These are phyloP conservation scores for Brachyrhaphis roseni DNA, from an alignment of 2,797 vertebrate species.

Conservation along the genomic window DNA sequence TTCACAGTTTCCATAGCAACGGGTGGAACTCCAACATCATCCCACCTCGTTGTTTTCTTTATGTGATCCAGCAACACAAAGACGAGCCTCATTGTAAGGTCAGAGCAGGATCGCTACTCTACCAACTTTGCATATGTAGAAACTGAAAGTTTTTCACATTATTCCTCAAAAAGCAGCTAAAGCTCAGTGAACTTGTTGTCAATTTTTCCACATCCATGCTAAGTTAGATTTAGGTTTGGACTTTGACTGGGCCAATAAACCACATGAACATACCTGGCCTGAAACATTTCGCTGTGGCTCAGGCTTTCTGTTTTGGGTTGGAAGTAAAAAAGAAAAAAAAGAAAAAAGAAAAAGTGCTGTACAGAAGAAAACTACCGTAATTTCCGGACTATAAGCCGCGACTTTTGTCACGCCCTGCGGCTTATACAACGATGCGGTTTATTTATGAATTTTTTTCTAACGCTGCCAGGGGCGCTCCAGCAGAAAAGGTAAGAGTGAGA, in stretches of 20 bases:
- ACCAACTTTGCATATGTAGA: background rate
- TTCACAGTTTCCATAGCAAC: background rate
- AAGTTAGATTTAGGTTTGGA: background rate
- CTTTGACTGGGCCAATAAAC: background rate
- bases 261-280: background rate
- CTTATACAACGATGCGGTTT: too few relatives aligned
- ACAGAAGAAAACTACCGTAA: background rate
- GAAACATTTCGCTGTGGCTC: background rate
- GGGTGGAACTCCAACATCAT: background rate
- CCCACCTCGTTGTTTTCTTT: background rate
- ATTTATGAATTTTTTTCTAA: too few relatives aligned
- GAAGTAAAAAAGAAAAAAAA: background rate
- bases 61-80: background rate
- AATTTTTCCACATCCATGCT: background rate
- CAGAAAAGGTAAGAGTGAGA: too few relatives aligned
- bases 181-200: background rate
- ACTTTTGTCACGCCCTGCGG: too few relatives aligned
- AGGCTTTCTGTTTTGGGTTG: background rate
- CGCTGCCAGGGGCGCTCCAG: too few relatives aligned
- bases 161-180: background rate
- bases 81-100: background rate
- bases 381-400: too few relatives aligned
- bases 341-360: background rate
- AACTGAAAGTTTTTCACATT: background rate
- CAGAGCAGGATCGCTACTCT: background rate